Evolutionary conservation across 2,888 invertebrate genomes (phyloP), one percentile per base, ranked within the genome.

Genomic region (Sarcophaga caerulescens): DNA sequence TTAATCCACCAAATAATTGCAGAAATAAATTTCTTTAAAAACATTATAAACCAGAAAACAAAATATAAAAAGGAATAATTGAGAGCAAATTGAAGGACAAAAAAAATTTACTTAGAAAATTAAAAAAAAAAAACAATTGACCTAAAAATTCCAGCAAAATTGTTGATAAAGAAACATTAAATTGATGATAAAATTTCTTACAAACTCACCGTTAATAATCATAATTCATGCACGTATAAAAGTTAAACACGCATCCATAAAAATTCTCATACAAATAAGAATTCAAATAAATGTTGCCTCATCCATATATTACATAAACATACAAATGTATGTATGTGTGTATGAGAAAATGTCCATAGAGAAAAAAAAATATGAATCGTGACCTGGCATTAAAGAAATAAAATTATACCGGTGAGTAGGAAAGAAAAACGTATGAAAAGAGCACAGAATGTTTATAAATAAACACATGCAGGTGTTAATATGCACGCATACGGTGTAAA

Each of bases 381-480:
- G 83, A 85, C 74, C 69, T 77, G 52, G 73, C 83, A 85, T 85
- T 83, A 80, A 74, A 52, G 59, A 76, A 83, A 85, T 73, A 25
- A 73, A 85, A 76, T 83, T 73, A 83, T 76, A 35, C 47, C 59
- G 14, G 44, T 23, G 75, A 66, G 44, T 25, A 23, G 17, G 4
- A 75, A 75, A 75, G 10, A 70, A 68, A n/a, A n/a, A 75, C 1
- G n/a, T 60, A n/a, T 60, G 10, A 19, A 60, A 19, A 10, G 60
- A 60, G 10, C 6, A 17, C 8, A 10, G 57, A 4, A 59, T 59
- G 45, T 17, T 59, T 59, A 21, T 66, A 35, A 63, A 65, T 62
- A 25, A 59, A 66, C 63, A 78, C 65, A 79, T 82, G 44, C 79
- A 85, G 81, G 79, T 85, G 75, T 65, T 78, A 78, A 78, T 79